Base-by-base conservation (phyloP, 2,113 vertebrate species). In the Pagrus major region DNA sequence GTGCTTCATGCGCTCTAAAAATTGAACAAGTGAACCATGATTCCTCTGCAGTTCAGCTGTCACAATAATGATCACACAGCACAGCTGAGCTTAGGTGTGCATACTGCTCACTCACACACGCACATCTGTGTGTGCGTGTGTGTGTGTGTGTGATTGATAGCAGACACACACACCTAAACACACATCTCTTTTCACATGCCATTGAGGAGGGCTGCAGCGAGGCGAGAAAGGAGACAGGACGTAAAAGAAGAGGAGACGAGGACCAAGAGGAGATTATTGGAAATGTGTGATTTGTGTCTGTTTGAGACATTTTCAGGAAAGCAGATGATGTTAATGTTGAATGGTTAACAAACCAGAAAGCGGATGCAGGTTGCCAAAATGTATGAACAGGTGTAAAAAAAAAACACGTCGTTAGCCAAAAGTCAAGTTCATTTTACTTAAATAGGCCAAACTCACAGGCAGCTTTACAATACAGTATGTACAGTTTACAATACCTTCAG, bases 21-120 rank as follows among this genome's bases (percentile, higher is more conserved):
- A 91, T 80, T 86, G 85, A 91, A 87, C 88, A 86, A 92, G 86
- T 91, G 91, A 93, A 92, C 80, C 88, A 71, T 93, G 91, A 87
- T 85, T 88, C 86, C 85, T 81, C 72, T 81, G 85, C 89, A 89
- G 88, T 91, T 94, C 89, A 92, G 86, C 91, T 93, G 93, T 93
- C 90, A 90, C 84, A 83, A 76, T 84, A 87, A 93, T 92, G 89
- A 93, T 93, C 86, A 76, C 86, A 82, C 81, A 77, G 67, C 80
- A 76, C 86, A 89, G 90, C 89, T 85, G 86, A 93, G 86, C 81
- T 83, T 86, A 86, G 85, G 85, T 83, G 49, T 35, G 58, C 79
- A 42, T 47, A 37, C 52, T 65, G 65, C 66, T 59, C 76, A 20
- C 44, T 27, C 77, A 68, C 60, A 65, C 51, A 75, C 61, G 58